Conservation (phyloP, 2,888 invertebrate species). For the Mimumesa dahlbomi region DNA sequence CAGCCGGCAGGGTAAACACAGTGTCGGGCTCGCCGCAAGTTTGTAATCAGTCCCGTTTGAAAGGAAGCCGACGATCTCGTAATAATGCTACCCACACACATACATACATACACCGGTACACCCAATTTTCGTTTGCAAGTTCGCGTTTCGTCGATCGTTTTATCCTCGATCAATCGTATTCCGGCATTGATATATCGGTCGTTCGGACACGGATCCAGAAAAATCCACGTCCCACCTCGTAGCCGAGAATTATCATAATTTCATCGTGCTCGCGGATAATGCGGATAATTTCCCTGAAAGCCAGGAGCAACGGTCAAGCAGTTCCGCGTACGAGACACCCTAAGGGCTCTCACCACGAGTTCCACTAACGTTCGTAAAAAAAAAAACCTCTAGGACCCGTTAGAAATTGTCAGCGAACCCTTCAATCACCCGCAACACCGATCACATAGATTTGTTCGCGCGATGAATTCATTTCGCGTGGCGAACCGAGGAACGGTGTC, state of each 20-base stretch:
- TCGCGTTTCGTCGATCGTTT: conserved; percentile 10
- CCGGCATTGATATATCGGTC: conserved; percentile 40
- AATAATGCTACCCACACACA: too few relatives aligned
- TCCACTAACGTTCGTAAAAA: conserved; percentile 10
- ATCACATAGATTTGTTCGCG: too few relatives aligned
- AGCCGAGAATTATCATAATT: conserved; percentile 72
- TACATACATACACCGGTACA: conserved; percentile 4
- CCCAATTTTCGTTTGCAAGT: conserved; percentile 31
- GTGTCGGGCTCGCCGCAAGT: too few relatives aligned
- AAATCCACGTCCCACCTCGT: conserved; percentile 28
- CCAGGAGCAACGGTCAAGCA: conserved; percentile 35
- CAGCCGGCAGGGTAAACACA: too few relatives aligned
- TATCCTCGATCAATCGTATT: conserved; percentile 32
- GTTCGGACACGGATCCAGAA: conserved; percentile 6
- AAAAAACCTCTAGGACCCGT: background rate
- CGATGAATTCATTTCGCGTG: too few relatives aligned
- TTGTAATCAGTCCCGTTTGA: too few relatives aligned
- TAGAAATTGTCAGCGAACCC: too few relatives aligned
- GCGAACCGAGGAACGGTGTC: too few relatives aligned
- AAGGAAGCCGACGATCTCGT: too few relatives aligned
- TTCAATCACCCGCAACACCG: too few relatives aligned
- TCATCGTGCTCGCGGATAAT: conserved; percentile 71
- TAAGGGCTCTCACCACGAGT: conserved; percentile 9
- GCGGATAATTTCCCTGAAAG: conserved; percentile 68
- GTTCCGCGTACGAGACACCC: conserved; percentile 45